phyloP scores from a whole-genome alignment of 35 echinoderm and acorn worm genomes.

The Strongylocentrotus purpuratus region DNA sequence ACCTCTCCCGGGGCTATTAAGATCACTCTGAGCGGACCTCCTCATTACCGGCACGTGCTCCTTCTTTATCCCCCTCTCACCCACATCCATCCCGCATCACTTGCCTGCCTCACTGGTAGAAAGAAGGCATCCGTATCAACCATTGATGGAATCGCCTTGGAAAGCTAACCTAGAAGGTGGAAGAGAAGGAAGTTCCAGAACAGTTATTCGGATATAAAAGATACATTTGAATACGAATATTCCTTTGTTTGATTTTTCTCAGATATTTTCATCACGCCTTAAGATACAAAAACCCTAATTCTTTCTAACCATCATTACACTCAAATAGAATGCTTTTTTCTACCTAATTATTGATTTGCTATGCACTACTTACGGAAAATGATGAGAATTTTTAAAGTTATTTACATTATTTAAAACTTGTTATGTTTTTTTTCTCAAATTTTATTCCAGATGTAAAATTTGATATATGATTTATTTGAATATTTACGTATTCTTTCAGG shows the following conservation, averaged over 20 bases:
- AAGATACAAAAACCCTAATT: too few relatives aligned
- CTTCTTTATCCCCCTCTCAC: background rate
- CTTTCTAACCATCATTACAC: too few relatives aligned
- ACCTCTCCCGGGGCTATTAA: background rate
- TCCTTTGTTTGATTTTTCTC: background rate
- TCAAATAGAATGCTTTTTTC: too few relatives aligned
- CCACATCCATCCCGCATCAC: background rate
- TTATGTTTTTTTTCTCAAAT: too few relatives aligned
- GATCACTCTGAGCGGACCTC: background rate
- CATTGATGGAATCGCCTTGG: background rate
- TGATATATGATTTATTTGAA: too few relatives aligned
- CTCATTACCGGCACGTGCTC: constrained; percentile 6
- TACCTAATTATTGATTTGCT: too few relatives aligned
- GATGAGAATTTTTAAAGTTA: too few relatives aligned
- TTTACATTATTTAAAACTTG: too few relatives aligned
- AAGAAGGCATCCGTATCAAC: background rate
- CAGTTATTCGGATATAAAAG: background rate
- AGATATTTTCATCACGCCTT: background rate
- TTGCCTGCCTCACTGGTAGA: background rate
- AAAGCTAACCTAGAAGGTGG: background rate
- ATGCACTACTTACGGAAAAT: too few relatives aligned
- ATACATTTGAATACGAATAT: background rate
- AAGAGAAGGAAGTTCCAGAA: background rate
- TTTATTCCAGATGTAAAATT: too few relatives aligned
- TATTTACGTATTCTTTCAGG: too few relatives aligned